Evolutionary conservation across 1,140 invertebrate species (phyloP).

Genomic region (Conus betulinus): DNA sequence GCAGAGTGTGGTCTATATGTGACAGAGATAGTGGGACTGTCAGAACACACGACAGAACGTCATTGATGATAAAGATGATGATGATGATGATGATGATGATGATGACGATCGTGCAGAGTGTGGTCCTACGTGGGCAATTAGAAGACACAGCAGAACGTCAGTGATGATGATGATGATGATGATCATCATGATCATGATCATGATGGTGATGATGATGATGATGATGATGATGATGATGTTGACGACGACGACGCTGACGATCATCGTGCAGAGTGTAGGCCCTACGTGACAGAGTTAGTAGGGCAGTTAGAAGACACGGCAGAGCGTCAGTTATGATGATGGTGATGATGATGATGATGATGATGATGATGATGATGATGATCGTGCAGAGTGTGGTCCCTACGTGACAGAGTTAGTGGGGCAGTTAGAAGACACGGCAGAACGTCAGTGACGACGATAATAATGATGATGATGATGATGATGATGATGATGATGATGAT

Average conservation of each 20-base stretch:
- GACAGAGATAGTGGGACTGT: constrained; percentile 59
- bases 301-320: constrained; percentile 64
- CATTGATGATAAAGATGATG: constrained; percentile 33
- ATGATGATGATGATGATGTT: not conserved
- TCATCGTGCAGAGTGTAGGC: constrained; percentile 57
- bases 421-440: too few relatives aligned
- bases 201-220: too few relatives aligned
- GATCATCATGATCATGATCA: too few relatives aligned
- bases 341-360: not conserved
- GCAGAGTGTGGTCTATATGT: constrained; percentile 65
- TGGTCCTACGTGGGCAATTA: constrained; percentile 63
- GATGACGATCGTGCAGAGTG: constrained; percentile 65
- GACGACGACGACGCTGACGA: not conserved
- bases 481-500: not conserved
- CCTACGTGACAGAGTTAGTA: constrained; percentile 64
- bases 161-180: too few relatives aligned
- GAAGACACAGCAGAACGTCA: constrained; percentile 63
- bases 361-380: not conserved
- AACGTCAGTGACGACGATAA: too few relatives aligned
- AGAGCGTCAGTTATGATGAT: too few relatives aligned
- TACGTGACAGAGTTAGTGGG: too few relatives aligned
- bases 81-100: too few relatives aligned
- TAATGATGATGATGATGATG: not conserved
- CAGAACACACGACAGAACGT: constrained; percentile 62
- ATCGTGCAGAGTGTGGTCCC: constrained; percentile 4